Evolutionary conservation across 2,113 vertebrate genomes (phyloP).

Genomic region (Elgaria multicarinata): DNA sequence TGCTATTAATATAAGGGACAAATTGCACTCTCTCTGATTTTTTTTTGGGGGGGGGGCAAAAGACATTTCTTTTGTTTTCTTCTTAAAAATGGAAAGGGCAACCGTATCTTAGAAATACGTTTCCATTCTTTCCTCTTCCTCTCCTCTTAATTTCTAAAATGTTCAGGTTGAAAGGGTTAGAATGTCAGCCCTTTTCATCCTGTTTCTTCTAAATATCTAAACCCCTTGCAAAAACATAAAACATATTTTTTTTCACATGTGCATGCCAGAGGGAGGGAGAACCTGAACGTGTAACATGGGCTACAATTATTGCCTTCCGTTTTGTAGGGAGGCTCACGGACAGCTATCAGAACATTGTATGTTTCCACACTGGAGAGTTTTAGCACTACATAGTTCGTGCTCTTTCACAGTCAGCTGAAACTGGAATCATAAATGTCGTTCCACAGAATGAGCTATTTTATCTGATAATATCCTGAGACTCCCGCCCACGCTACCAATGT

Average conservation of each 20-base stretch:
- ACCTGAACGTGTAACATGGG: neutral
- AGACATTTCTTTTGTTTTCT: slow-evolving; percentile 64
- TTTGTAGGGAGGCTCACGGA: neutral
- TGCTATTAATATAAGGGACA: neutral
- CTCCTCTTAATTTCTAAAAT: slow-evolving; percentile 25
- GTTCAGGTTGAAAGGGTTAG: neutral
- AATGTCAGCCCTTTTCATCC: neutral
- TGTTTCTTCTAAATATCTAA: slow-evolving; percentile 26
- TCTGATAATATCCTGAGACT: neutral
- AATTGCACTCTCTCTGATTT: slow-evolving; percentile 23
- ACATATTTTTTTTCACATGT: too few species aligned
- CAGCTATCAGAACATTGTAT: neutral
- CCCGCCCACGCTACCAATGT: neutral
- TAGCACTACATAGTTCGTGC: neutral
- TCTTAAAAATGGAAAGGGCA: slow-evolving; percentile 37
- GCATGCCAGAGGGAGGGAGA: neutral
- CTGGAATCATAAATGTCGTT: neutral
- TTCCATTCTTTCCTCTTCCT: slow-evolving; percentile 44
- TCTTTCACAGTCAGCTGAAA: neutral
- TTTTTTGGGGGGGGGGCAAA: too few species aligned
- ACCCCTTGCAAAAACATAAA: slow-evolving; percentile 12
- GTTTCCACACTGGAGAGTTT: neutral
- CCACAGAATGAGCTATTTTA: neutral
- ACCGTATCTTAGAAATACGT: neutral
- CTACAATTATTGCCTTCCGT: neutral